A percentile compares a stretch with the other conserved stretches of the same genome.
Evolutionary conservation across 2,797 vertebrate genomes (phyloP).

Genomic region (Masticophis lateralis): DNA sequence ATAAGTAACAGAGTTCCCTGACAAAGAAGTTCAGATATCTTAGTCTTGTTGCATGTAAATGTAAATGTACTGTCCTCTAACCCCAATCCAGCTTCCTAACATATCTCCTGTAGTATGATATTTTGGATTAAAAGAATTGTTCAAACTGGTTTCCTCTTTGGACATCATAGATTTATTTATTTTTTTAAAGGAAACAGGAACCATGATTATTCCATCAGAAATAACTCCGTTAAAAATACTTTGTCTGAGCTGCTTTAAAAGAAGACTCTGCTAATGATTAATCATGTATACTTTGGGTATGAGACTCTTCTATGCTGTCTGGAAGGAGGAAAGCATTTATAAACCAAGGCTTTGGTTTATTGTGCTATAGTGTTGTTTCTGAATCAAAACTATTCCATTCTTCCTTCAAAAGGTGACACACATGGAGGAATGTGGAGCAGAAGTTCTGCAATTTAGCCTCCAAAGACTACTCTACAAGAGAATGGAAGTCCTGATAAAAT

Average conservation of each 20-base stretch:
- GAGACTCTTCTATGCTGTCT: background rate
- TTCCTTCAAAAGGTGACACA: constrained; percentile 3
- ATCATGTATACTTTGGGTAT: background rate
- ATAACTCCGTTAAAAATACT: background rate
- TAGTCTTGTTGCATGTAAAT: background rate
- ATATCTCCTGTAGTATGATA: background rate
- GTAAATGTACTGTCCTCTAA: background rate
- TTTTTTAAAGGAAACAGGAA: background rate
- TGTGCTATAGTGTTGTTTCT: constrained; percentile 2
- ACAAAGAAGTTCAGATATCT: background rate
- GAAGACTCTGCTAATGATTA: background rate
- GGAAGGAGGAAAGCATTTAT: background rate
- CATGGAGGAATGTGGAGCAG: constrained; percentile 1
- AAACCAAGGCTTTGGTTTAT: background rate
- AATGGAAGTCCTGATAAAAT: constrained; percentile 10
- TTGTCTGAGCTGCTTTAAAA: background rate
- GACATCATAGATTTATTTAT: background rate
- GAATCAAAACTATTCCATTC: constrained; percentile 7
- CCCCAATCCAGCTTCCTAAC: background rate
- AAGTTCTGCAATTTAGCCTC: background rate
- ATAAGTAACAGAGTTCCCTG: background rate
- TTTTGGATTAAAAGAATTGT: background rate
- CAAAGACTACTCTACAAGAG: constrained; percentile 4
- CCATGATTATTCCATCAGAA: background rate
- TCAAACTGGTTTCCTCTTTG: background rate